Conservation (phyloP, 2,113 vertebrate genomes). For the Columba janthina region DNA sequence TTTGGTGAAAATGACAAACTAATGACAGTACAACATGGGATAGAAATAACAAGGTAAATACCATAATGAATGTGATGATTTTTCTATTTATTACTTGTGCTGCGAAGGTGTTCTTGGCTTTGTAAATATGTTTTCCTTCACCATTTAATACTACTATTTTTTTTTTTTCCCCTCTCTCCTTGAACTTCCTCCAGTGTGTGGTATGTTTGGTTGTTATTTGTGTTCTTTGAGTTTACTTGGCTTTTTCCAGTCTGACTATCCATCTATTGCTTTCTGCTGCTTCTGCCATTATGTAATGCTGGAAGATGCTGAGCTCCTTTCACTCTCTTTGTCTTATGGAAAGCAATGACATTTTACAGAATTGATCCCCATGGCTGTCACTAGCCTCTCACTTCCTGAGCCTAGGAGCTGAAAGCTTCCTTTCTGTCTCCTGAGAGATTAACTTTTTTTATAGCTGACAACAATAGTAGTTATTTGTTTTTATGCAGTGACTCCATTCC, state of each 20-base stretch:
- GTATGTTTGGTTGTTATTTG: background rate
- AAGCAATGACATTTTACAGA: background rate
- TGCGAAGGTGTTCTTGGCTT: background rate
- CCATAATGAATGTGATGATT: background rate
- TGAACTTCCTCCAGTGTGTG: background rate
- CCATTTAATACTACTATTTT: background rate
- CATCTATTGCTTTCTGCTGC: background rate
- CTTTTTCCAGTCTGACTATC: background rate
- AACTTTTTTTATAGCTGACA: background rate
- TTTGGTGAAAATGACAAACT: background rate
- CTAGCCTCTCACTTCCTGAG: background rate
- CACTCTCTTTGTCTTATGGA: background rate
- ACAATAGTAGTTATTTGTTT: background rate
- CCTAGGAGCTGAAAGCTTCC: background rate
- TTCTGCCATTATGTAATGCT: background rate
- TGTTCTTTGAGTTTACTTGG: background rate
- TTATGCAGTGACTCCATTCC: constrained; percentile 2
- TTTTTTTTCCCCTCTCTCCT: too few species aligned
- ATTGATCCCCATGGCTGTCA: background rate
- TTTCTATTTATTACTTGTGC: background rate
- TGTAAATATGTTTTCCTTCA: background rate
- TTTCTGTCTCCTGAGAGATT: background rate
- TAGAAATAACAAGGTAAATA: constrained; percentile 27
- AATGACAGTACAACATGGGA: background rate
- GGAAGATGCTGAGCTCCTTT: background rate